A percentile compares a stretch with the other conserved stretches of the same genome.
Conservation (phyloP, 1,140 invertebrate genomes). For the Zaprionus tsacasi region DNA sequence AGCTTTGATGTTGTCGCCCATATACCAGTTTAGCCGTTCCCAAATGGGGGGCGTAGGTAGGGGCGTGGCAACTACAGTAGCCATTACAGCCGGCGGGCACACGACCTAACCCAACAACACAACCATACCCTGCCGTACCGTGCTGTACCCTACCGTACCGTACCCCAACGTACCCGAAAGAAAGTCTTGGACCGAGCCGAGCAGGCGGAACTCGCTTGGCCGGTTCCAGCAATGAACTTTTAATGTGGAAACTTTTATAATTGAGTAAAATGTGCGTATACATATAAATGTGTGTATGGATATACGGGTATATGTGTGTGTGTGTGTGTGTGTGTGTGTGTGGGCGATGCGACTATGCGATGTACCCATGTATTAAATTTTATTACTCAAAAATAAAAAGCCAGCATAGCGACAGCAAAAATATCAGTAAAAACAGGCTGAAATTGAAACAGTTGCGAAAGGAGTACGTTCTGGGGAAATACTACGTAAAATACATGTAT, state of each 20-base stretch:
- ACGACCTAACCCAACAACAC: constrained; percentile 70
- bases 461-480: not conserved
- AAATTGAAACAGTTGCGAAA: not conserved
- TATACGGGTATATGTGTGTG: constrained; percentile 27
- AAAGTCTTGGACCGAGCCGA: constrained; percentile 2
- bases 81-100: constrained; percentile 52
- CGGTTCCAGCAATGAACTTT: constrained; percentile 77
- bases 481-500: constrained; percentile 1
- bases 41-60: not conserved
- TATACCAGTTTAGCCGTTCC: constrained; percentile 10
- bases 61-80: constrained; percentile 11
- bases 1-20: constrained; percentile 71
- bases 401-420: constrained; percentile 39
- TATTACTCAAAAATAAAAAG: constrained; percentile 72
- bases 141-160: not conserved
- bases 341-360: constrained; percentile 37
- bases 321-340: constrained; percentile 20
- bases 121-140: constrained; percentile 11
- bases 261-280: constrained; percentile 79
- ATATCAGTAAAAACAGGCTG: constrained; percentile 31
- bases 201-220: constrained; percentile 47
- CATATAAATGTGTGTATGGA: constrained; percentile 27
- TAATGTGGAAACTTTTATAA: constrained; percentile 84
- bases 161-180: not conserved
- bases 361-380: constrained; percentile 74